Conservation (phyloP, 2,797 vertebrate genomes). For the Propithecus deckenii region DNA sequence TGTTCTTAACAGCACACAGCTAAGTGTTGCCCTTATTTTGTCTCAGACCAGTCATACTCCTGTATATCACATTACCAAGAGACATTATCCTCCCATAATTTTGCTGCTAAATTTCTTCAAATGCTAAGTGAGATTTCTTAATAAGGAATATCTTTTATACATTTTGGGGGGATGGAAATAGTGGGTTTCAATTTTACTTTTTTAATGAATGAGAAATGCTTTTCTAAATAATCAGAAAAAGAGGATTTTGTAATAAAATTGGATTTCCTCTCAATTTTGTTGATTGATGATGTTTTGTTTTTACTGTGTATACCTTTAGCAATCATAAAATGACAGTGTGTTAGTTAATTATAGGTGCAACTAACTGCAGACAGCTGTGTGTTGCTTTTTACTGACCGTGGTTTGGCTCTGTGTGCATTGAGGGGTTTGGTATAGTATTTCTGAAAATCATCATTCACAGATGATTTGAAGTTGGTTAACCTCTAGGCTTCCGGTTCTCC, state of each 20-base stretch:
- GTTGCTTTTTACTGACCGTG: background rate
- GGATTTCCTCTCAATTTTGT: background rate
- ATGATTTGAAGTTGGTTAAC: background rate
- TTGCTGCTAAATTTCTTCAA: background rate
- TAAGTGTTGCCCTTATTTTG: background rate
- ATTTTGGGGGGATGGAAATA: conserved; percentile 17
- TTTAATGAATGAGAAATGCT: background rate
- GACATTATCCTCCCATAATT: background rate
- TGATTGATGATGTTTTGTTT: background rate
- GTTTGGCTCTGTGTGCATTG: background rate
- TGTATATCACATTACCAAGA: background rate
- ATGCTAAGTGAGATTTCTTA: background rate
- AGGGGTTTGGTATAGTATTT: background rate
- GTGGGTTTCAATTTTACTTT: background rate
- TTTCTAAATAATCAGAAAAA: conserved; percentile 13
- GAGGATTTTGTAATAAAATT: background rate
- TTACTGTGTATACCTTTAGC: background rate
- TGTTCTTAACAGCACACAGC: background rate
- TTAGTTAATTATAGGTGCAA: background rate
- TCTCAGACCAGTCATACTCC: background rate
- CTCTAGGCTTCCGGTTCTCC: background rate
- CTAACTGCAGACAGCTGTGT: background rate
- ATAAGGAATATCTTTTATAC: background rate
- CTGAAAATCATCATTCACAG: background rate
- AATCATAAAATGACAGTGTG: background rate